phyloP scores from a whole-genome alignment of 1,140 invertebrate species.

The Cyrtorhinus lividipennis region DNA sequence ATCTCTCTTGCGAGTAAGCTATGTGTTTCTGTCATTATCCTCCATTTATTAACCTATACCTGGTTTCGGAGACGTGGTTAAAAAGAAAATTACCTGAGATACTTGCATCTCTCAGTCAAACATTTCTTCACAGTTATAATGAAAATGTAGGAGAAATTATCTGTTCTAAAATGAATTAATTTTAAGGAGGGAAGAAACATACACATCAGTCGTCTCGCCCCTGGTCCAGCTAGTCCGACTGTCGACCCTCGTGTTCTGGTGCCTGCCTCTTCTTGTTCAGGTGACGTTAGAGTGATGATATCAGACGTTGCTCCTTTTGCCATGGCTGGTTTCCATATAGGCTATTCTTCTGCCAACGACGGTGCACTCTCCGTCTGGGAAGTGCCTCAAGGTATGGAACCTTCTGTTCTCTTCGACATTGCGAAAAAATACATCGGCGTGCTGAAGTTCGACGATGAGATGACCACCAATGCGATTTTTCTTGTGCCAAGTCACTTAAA shows the following conservation, averaged over 20 bases:
- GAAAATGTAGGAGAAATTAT: no score
- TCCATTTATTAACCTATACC: no score
- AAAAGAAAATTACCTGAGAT: no score
- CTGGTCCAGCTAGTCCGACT: slow-evolving; percentile 35
- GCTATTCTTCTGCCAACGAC: slow-evolving; percentile 56
- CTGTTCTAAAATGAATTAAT: no score
- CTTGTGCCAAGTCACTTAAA: not conserved
- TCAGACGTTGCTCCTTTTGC: slow-evolving; percentile 31
- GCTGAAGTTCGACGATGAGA: not conserved
- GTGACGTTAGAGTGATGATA: slow-evolving; percentile 63
- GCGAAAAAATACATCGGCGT: not conserved
- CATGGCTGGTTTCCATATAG: slow-evolving; percentile 75
- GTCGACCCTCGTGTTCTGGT: slow-evolving; percentile 55
- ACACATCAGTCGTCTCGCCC: slow-evolving; percentile 73
- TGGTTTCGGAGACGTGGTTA: no score
- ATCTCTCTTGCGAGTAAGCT: slow-evolving; percentile 34
- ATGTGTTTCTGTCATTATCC: no score
- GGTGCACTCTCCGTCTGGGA: slow-evolving; percentile 85
- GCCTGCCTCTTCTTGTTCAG: slow-evolving; percentile 52
- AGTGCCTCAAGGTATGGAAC: slow-evolving; percentile 41
- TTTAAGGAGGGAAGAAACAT: slow-evolving; percentile 73
- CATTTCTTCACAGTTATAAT: no score
- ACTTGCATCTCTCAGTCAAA: no score
- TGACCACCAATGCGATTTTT: not conserved
- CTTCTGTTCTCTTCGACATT: not conserved